A percentile compares a stretch with the other conserved stretches of the same genome.
Evolutionary conservation across 2,888 invertebrate genomes (phyloP).

Genomic region (Formica aserva): DNA sequence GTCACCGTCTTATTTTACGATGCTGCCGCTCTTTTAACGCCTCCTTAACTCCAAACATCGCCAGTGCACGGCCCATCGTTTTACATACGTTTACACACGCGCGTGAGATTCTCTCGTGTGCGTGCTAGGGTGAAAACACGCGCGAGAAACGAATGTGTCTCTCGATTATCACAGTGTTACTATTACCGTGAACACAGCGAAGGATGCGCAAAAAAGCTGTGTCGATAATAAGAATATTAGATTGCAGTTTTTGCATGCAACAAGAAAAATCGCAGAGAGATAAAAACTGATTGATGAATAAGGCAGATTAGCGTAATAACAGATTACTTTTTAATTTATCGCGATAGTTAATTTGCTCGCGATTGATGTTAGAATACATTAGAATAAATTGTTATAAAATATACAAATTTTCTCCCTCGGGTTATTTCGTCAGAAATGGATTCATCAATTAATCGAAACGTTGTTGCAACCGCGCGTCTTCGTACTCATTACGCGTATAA

Average conservation of each 20-base stretch:
- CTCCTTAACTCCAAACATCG: constrained; percentile 71
- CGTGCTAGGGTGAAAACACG: background rate
- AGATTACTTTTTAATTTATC: constrained; percentile 34
- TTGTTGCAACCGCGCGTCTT: background rate
- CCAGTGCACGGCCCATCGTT: constrained; percentile 30
- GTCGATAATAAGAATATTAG: background rate
- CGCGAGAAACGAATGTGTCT: constrained; percentile 12
- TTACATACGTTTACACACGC: constrained; percentile 37
- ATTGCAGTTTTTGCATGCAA: background rate
- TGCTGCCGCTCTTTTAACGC: constrained; percentile 74
- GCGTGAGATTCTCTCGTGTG: constrained; percentile 19
- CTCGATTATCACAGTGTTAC: constrained; percentile 3
- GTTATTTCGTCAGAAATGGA: constrained; percentile 2
- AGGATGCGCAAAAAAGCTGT: background rate
- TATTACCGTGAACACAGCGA: background rate
- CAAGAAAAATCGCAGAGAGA: background rate
- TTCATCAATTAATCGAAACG: constrained; percentile 45
- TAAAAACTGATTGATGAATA: constrained; percentile 3
- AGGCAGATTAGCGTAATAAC: background rate
- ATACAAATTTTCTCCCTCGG: background rate
- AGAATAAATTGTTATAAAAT: constrained; percentile 13
- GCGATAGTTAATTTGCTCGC: constrained; percentile 18
- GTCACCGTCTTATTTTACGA: constrained; percentile 75
- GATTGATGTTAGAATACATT: background rate
- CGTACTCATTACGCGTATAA: constrained; percentile 38